Percentiles rank a stretch among this genome's conserved stretches.
Evolutionary conservation across 2,797 vertebrate species (phyloP).

Genomic region (Varecia variegata): DNA sequence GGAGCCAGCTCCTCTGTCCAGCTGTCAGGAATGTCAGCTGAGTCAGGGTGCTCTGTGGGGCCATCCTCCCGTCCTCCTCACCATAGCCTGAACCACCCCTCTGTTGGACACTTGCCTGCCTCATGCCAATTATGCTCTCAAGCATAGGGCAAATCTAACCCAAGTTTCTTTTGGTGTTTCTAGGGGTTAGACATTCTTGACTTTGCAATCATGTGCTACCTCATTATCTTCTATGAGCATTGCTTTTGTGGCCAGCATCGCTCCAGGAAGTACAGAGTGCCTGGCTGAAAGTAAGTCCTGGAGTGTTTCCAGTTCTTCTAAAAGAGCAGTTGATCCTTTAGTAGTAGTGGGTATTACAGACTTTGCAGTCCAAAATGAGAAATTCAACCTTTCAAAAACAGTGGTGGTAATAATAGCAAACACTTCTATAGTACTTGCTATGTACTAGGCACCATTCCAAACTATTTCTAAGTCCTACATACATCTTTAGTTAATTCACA

Average conservation of each 20-base stretch:
- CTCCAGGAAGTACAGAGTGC: not conserved
- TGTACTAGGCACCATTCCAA: not conserved
- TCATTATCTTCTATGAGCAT: not conserved
- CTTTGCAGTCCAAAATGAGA: slow-evolving; percentile 4
- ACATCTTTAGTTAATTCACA: not conserved
- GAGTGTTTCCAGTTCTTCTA: not conserved
- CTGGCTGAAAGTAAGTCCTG: not conserved
- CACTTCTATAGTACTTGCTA: not conserved
- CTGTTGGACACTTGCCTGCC: not conserved
- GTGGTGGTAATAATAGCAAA: not conserved
- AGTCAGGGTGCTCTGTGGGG: not conserved
- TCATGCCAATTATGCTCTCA: not conserved
- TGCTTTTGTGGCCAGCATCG: slow-evolving; percentile 10
- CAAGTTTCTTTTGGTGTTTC: not conserved
- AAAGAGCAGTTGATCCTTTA: not conserved
- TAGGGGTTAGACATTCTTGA: not conserved
- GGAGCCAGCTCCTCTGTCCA: not conserved
- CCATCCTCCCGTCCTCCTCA: not conserved
- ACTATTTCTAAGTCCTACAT: not conserved
- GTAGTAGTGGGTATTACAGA: not conserved
- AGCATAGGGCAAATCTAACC: not conserved
- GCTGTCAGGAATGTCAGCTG: slow-evolving; percentile 10
- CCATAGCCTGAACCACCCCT: not conserved
- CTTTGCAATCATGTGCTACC: not conserved
- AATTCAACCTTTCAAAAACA: slow-evolving; percentile 4